Percentiles rank a stretch among this genome's conserved stretches.
phyloP scores from a whole-genome alignment of 1,140 invertebrate genomes.

The Orchesella cincta region DNA sequence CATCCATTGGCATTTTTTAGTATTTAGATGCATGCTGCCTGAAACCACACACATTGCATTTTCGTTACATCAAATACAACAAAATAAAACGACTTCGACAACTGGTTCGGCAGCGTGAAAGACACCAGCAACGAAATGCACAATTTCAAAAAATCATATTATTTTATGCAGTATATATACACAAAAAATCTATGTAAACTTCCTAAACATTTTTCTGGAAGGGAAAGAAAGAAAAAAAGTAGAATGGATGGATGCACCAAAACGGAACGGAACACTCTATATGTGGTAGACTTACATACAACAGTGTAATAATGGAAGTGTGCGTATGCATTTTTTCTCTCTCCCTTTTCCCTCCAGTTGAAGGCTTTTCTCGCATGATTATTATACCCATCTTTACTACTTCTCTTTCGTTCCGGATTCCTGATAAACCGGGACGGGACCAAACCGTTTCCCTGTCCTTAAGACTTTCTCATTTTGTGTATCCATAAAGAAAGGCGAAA shows the following conservation, averaged over 20 bases:
- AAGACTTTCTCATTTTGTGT: background rate
- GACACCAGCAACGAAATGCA: no score
- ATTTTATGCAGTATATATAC: no score
- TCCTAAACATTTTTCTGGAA: no score
- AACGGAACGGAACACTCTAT: background rate
- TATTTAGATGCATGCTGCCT: no score
- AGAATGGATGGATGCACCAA: conserved; percentile 3
- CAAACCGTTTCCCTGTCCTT: background rate
- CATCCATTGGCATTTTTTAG: no score
- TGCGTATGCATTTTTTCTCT: conserved; percentile 1
- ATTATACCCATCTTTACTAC: conserved; percentile 23
- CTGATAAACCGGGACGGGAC: conserved; percentile 23
- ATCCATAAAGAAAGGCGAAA: no score
- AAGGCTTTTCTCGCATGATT: background rate
- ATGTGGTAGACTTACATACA: background rate
- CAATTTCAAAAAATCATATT: no score
- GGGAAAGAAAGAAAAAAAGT: background rate
- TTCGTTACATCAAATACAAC: no score
- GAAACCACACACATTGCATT: no score
- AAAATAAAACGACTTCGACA: no score
- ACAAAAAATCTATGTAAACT: no score
- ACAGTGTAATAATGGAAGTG: background rate
- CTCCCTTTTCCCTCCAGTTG: background rate
- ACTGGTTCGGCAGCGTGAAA: no score
- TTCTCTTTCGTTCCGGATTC: conserved; percentile 22